Evolutionary conservation across 2,797 vertebrate genomes (phyloP), one percentile per base, ranked within the genome.

Genomic region (Cossypha dichroa): DNA sequence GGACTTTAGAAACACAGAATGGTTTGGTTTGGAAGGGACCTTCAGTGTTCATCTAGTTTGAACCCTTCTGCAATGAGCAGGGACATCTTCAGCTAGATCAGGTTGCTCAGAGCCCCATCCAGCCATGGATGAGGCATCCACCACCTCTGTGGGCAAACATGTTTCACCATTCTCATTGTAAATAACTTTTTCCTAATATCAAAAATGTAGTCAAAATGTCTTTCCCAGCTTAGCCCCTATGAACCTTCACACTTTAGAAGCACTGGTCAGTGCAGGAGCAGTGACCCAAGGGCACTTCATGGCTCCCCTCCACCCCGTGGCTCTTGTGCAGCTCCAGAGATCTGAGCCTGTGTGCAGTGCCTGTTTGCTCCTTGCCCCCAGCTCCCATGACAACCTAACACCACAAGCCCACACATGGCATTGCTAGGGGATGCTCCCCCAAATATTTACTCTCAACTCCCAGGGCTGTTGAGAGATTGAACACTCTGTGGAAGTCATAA

Each of bases 311-410:
- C 0, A 9, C 41, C 23, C 34, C 3, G 2, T 0, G 2, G 49
- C 60, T 86, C 41, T 48, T 19, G 29, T 20, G 0, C 7, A 19
- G 1, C 56, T 26, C 23, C 59, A 13, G 78, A 56, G 81, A 6
- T 13, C 59, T 87, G 3, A 25, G 23, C 1, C 0, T 4, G 5
- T 8, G 54, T 7, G 66, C 38, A 15, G 43, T 0, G 3, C 9
- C 58, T 94, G 56, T 91, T 87, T 93, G 82, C 72, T 90, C 46
- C 66, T 48, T 43, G 60, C 29, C 22, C 28, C 23, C 8, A 4
- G 93, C 93, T 97, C 90, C 93, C 83, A 0, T 93, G 96, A 28
- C 96, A 97, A 94, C 97, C 15, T 19, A 96, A 96, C 95, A 96
- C 34, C 7, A 2, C 72, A 0, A 49, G 91, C 67, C 48, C 3